Percentiles rank a stretch among this genome's conserved stretches.
Evolutionary conservation across 2,113 vertebrate species (phyloP).

Genomic region (Aegotheles bennettii): DNA sequence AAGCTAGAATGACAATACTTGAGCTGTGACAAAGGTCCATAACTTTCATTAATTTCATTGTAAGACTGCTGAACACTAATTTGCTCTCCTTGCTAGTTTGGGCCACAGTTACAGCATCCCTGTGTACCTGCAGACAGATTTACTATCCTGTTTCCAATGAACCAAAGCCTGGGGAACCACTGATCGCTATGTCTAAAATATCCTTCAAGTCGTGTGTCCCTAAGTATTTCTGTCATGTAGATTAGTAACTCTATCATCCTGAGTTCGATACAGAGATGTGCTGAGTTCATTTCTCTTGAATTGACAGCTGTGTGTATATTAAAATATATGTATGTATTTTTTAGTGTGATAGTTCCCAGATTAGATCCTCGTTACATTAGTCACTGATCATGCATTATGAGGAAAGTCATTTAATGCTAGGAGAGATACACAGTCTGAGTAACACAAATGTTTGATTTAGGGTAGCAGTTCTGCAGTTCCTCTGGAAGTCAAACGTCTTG

Average conservation of each 20-base stretch:
- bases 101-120: neutral
- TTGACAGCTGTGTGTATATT: neutral
- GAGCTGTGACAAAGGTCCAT: neutral
- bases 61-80: neutral
- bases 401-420: neutral
- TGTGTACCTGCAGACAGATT: neutral
- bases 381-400: neutral
- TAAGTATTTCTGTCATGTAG: neutral
- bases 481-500: neutral
- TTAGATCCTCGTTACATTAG: neutral
- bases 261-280: neutral
- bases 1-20: neutral
- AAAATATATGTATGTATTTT: neutral
- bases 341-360: neutral
- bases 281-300: neutral
- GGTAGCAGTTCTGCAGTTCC: neutral
- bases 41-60: neutral
- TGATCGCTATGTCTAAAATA: neutral
- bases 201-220: neutral
- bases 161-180: neutral
- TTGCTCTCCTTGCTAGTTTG: neutral
- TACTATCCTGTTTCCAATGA: neutral
- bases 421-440: neutral
- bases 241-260: neutral
- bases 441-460: neutral